Conservation (phyloP, 2,888 invertebrate genomes). For the Limnephilus marmoratus region DNA sequence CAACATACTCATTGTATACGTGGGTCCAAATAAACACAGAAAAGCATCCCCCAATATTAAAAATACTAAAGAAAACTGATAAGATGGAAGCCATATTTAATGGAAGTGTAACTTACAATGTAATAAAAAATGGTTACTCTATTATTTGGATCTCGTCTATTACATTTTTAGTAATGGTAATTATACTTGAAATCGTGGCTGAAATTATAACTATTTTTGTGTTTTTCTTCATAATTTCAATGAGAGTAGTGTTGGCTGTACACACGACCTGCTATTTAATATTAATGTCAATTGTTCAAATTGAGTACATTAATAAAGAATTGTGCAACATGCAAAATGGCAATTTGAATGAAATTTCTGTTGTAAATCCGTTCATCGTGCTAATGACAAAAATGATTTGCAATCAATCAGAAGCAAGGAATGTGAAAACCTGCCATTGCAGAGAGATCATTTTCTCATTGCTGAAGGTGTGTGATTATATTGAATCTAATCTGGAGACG, state of each 20-base stretch:
- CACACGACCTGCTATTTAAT: background rate
- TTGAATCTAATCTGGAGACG: background rate
- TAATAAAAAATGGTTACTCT: background rate
- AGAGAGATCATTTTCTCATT: background rate
- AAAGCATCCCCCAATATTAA: slow-evolving; percentile 3
- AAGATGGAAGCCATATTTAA: background rate
- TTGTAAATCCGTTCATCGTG: background rate
- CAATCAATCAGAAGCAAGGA: background rate
- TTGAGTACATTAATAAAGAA: background rate
- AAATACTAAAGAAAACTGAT: slow-evolving; percentile 3
- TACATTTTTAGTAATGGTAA: background rate
- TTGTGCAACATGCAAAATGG: background rate
- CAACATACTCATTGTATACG: background rate
- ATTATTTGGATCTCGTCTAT: background rate
- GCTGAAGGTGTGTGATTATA: background rate
- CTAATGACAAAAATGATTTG: background rate
- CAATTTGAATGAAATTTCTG: background rate
- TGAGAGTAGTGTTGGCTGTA: background rate
- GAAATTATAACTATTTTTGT: background rate
- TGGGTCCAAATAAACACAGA: slow-evolving; percentile 8
- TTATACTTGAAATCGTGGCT: background rate
- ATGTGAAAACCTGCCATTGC: background rate
- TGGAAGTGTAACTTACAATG: background rate
- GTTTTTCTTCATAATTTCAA: background rate
- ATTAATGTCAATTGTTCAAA: background rate